These are phyloP conservation scores for Nothocercus nigrocapillus DNA, from an alignment of 2,113 vertebrate species.

Conservation along the genomic window DNA sequence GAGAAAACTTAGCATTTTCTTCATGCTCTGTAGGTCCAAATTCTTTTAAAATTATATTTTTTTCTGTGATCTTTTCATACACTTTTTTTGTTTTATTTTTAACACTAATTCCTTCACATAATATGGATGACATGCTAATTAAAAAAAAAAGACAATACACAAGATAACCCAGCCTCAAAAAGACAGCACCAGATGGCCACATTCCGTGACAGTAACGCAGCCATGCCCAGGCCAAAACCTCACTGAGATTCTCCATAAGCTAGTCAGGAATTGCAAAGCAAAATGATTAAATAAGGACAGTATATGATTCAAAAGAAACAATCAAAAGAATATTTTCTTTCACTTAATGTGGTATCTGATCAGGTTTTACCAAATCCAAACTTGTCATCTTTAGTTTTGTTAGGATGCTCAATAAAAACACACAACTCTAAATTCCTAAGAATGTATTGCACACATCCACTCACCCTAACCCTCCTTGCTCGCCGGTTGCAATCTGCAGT, in stretches of 20 bases:
- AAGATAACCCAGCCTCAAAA: slow-evolving; percentile 59
- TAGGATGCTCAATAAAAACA: neutral
- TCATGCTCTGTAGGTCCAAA: neutral
- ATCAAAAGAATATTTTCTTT: neutral
- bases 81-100: neutral
- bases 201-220: slow-evolving; percentile 33
- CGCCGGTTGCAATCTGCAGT: rapidly evolving
- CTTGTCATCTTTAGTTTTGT: neutral
- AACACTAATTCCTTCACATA: neutral
- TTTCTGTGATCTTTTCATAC: neutral
- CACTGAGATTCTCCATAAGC: neutral
- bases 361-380: neutral
- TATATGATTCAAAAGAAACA: neutral
- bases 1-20: neutral
- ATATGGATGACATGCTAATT: slow-evolving; percentile 8
- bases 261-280: neutral
- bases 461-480: neutral
- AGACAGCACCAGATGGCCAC: slow-evolving; percentile 71
- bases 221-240: slow-evolving; percentile 24
- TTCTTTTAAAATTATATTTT: neutral
- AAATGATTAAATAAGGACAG: neutral
- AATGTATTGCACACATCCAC: neutral
- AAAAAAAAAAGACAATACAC: slow-evolving; percentile 28
- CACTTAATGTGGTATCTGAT: neutral
- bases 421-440: neutral